Evolutionary conservation across 2,797 vertebrate species (phyloP).

Genomic region (Borostomias antarcticus): DNA sequence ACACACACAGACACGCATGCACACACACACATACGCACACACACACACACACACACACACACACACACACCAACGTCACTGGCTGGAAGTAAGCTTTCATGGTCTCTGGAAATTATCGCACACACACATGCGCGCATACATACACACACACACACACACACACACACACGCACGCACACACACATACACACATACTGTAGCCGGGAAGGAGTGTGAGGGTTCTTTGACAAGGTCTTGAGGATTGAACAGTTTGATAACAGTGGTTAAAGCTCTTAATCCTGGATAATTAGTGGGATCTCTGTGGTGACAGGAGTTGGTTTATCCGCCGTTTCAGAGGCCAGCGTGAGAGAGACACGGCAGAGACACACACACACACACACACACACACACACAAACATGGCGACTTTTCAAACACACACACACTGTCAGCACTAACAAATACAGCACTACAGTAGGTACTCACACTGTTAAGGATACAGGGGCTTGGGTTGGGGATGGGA

Average conservation of each 20-base stretch:
- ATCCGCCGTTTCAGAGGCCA: constrained; percentile 76
- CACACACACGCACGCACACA: constrained; percentile 25
- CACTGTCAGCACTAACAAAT: constrained; percentile 23
- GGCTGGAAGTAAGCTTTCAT: constrained; percentile 6
- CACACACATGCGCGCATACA: constrained; percentile 4
- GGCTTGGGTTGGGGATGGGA: no score
- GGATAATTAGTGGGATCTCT: constrained; percentile 80
- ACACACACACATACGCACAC: constrained; percentile 48
- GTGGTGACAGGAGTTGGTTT: constrained; percentile 76
- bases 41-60: constrained; percentile 47
- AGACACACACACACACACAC: constrained; percentile 52
- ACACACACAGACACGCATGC: constrained; percentile 36
- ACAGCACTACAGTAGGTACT: constrained; percentile 10
- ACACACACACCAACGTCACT: constrained; percentile 42
- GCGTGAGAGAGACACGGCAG: constrained; percentile 64
- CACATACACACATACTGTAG: constrained; percentile 4
- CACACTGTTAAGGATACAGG: constrained; percentile 1
- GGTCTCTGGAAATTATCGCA: background rate
- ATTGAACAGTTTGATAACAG: constrained; percentile 75
- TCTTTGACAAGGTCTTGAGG: constrained; percentile 64
- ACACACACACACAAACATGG: constrained; percentile 50
- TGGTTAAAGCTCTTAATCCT: constrained; percentile 84
- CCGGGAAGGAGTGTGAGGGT: constrained; percentile 30
- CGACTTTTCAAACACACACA: no score
- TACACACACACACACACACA: background rate